Percentiles rank a stretch among this genome's conserved stretches.
phyloP scores from a whole-genome alignment of 2,888 invertebrate genomes.

The Microctonus hyperodae region DNA sequence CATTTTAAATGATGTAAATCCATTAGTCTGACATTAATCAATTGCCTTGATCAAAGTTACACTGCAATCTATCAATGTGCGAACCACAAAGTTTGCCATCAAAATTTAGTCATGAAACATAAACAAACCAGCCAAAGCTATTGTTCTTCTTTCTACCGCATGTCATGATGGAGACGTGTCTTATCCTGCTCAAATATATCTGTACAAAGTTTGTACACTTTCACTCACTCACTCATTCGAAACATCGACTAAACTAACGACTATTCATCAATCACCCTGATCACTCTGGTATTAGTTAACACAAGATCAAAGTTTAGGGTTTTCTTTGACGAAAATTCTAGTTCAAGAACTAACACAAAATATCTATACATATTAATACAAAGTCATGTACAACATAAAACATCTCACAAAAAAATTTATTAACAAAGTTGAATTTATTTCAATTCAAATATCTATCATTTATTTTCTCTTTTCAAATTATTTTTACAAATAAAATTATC shows the following conservation, averaged over 20 bases:
- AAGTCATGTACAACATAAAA: background rate
- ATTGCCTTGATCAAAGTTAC: background rate
- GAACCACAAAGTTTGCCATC: conserved; percentile 3
- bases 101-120: background rate
- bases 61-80: background rate
- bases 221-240: background rate
- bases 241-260: conserved; percentile 15
- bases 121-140: conserved; percentile 5
- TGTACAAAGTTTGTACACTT: background rate
- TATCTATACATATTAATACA: background rate
- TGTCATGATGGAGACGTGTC: background rate
- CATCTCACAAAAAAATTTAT: too few relatives aligned
- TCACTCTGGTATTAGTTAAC: background rate
- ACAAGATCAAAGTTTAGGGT: background rate
- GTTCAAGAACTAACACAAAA: background rate
- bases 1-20: background rate
- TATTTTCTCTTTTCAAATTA: too few relatives aligned
- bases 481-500: too few relatives aligned
- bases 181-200: background rate
- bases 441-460: too few relatives aligned
- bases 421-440: too few relatives aligned
- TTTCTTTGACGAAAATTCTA: background rate
- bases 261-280: conserved; percentile 30
- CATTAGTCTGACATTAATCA: background rate
- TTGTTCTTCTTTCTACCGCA: conserved; percentile 16